A percentile compares a stretch with the other conserved stretches of the same genome.
phyloP scores from a whole-genome alignment of 2,113 vertebrate species.

The Pseudopodoces humilis region DNA sequence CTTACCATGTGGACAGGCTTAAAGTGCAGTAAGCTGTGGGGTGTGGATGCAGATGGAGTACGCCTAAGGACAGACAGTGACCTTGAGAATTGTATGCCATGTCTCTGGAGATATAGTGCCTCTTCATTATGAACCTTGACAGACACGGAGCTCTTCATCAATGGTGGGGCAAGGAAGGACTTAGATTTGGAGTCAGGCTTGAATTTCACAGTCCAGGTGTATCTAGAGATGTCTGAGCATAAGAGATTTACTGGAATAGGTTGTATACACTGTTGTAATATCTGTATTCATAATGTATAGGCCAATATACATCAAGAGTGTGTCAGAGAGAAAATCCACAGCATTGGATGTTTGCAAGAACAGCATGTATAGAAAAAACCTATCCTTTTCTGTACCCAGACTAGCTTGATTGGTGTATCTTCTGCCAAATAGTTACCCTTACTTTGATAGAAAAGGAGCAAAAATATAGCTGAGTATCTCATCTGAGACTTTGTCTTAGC shows the following conservation, averaged over 20 bases:
- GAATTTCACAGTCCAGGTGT: neutral
- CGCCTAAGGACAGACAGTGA: slow-evolving; percentile 16
- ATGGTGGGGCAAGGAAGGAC: neutral
- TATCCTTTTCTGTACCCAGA: neutral
- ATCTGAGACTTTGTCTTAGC: neutral
- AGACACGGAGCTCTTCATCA: neutral
- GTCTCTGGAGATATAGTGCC: neutral
- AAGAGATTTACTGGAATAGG: neutral
- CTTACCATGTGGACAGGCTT: slow-evolving; percentile 47
- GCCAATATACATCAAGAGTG: neutral
- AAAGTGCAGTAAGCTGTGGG: slow-evolving; percentile 50
- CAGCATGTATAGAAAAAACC: neutral
- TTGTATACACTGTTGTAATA: neutral
- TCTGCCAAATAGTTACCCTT: neutral
- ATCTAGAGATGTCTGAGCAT: neutral
- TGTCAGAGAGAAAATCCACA: neutral
- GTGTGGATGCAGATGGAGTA: slow-evolving; percentile 41
- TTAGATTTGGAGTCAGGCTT: neutral
- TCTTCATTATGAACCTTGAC: slow-evolving; percentile 2
- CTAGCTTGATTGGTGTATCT: neutral
- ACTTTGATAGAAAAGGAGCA: neutral
- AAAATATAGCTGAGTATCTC: neutral
- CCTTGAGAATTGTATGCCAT: slow-evolving; percentile 16
- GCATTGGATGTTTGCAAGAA: neutral
- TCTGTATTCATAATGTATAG: neutral